A percentile compares a stretch with the other conserved stretches of the same genome.
phyloP scores from a whole-genome alignment of 2,888 invertebrate genomes.

The Zonitis immaculata region DNA sequence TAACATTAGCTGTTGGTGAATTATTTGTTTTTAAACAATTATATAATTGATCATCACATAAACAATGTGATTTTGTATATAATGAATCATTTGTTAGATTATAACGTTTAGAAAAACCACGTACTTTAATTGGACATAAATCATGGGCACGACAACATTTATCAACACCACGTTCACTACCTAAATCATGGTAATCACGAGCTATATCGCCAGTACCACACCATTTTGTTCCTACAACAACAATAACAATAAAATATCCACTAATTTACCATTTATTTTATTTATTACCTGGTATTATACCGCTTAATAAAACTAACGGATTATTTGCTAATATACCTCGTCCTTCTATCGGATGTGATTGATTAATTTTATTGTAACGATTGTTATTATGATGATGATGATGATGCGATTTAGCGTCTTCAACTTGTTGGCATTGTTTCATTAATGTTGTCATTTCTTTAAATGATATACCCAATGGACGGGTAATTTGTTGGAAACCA shows the following conservation, averaged over 20 bases:
- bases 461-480: conserved; percentile 64
- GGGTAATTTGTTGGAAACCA: conserved; percentile 58
- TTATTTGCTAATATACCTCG: conserved; percentile 56
- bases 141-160: conserved; percentile 88
- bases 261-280: not conserved
- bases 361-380: conserved; percentile 15
- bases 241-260: conserved; percentile 2
- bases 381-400: conserved; percentile 21
- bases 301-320: conserved; percentile 68
- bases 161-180: conserved; percentile 67
- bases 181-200: conserved; percentile 76
- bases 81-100: conserved; percentile 78
- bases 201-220: conserved; percentile 90
- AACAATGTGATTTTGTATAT: conserved; percentile 86
- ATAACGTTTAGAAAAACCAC: conserved; percentile 67
- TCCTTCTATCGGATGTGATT: conserved; percentile 29
- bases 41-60: conserved; percentile 78
- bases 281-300: conserved; percentile 71
- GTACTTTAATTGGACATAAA: conserved; percentile 78
- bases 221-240: conserved; percentile 77
- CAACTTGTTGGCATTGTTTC: conserved; percentile 72
- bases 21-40: conserved; percentile 66
- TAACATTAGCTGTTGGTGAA: conserved; percentile 65
- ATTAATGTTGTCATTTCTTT: conserved; percentile 73
- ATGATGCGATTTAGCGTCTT: conserved; percentile 40